Evolutionary conservation across 1,140 invertebrate species (phyloP).

Genomic region (Ceratosolen solmsi): DNA sequence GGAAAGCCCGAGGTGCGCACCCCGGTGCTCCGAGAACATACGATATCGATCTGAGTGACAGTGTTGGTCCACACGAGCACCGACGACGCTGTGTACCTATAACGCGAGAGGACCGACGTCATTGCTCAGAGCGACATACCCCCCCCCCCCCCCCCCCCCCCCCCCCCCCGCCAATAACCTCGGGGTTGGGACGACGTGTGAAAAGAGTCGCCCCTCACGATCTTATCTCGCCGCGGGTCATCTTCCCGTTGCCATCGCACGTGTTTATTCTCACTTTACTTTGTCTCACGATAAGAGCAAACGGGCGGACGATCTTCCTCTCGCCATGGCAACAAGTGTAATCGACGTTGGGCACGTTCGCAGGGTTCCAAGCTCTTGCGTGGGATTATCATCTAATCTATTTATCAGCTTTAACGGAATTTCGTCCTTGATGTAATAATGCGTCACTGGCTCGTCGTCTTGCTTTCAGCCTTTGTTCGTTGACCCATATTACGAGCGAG

Average conservation of each 20-base stretch:
- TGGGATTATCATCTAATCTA: not conserved
- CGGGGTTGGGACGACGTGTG: no score
- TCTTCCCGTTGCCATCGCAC: not conserved
- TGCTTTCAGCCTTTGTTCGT: not conserved
- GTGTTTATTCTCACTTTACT: constrained; percentile 1
- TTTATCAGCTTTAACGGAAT: not conserved
- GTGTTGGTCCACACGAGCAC: not conserved
- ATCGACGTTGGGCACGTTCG: not conserved
- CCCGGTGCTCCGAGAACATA: not conserved
- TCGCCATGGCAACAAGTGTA: constrained; percentile 24
- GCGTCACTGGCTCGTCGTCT: not conserved
- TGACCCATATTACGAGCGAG: constrained; percentile 5
- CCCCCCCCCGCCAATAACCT: no score
- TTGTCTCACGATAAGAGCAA: not conserved
- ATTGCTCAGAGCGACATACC: not conserved
- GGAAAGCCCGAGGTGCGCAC: not conserved
- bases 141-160: no score
- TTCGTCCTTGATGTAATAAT: not conserved
- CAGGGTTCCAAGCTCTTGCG: not conserved
- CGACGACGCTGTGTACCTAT: not conserved
- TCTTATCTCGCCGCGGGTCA: not conserved
- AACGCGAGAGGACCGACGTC: constrained; percentile 2
- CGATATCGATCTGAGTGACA: constrained; percentile 5
- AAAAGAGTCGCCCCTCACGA: no score
- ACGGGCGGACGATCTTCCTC: not conserved